Conservation (phyloP, 2,797 vertebrate species). For the Chloroceryle inda region DNA sequence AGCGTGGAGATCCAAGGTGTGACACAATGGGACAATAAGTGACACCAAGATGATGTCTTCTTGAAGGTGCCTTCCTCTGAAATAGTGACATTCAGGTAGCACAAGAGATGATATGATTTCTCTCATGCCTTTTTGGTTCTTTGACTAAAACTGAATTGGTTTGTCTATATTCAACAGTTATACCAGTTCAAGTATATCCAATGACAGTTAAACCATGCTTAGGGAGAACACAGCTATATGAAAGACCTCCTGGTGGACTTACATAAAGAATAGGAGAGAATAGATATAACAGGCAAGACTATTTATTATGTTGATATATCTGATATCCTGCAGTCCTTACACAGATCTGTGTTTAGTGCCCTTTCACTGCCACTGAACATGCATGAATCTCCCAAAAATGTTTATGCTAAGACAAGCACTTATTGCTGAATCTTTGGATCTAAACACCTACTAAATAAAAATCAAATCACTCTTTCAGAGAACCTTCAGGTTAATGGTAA, state of each 20-base stretch:
- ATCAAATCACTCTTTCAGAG: neutral
- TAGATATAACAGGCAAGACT: neutral
- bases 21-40: neutral
- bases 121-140: neutral
- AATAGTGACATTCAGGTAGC: neutral
- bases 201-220: neutral
- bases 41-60: neutral
- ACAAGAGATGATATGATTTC: neutral
- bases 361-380: slow-evolving; percentile 40
- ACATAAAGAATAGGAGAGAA: neutral
- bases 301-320: neutral
- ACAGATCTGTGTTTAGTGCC: neutral
- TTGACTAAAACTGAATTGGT: neutral
- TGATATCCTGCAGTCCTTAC: neutral
- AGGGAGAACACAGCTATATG: neutral
- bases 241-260: neutral
- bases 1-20: neutral
- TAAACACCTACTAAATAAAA: neutral
- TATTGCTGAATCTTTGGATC: slow-evolving; percentile 16
- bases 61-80: neutral
- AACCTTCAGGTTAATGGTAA: neutral
- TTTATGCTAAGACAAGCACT: slow-evolving; percentile 53
- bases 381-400: slow-evolving; percentile 43
- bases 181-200: neutral
- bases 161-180: neutral